Evolutionary conservation across 2,113 vertebrate genomes (phyloP).

Genomic region (Brachyistius frenatus): DNA sequence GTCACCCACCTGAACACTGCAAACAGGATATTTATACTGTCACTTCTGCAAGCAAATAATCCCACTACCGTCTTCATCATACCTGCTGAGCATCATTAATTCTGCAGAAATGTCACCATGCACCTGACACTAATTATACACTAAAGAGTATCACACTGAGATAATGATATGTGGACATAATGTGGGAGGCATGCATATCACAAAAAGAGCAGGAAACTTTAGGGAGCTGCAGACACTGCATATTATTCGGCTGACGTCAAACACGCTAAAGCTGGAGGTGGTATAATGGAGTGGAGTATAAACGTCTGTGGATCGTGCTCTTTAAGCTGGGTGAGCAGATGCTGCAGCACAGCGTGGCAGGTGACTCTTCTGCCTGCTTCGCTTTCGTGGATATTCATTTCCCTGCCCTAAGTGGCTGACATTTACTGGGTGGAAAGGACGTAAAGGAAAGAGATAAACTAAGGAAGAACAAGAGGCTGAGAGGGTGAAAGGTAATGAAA

Average conservation of each 20-base stretch:
- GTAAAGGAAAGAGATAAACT: constrained; percentile 47
- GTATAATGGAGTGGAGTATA: constrained; percentile 23
- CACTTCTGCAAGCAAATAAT: constrained; percentile 32
- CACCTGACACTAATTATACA: constrained; percentile 67
- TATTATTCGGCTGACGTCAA: constrained; percentile 36
- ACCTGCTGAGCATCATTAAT: constrained; percentile 62
- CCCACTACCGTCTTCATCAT: constrained; percentile 33
- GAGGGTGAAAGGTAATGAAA: constrained; percentile 32
- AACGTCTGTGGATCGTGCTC: constrained; percentile 1
- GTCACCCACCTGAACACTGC: constrained; percentile 35
- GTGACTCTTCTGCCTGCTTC: constrained; percentile 44
- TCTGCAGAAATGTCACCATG: constrained; percentile 55
- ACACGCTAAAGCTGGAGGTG: constrained; percentile 2
- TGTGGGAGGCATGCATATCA: constrained; percentile 44
- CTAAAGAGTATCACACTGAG: constrained; percentile 49
- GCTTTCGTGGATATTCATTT: constrained; percentile 51
- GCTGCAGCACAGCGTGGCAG: constrained; percentile 45
- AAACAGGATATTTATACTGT: constrained; percentile 50
- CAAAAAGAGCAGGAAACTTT: constrained; percentile 36
- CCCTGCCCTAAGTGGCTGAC: constrained; percentile 44
- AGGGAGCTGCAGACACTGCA: constrained; percentile 29
- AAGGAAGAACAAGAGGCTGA: neutral
- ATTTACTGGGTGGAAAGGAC: constrained; percentile 53
- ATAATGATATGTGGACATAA: constrained; percentile 68
- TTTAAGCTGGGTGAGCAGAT: constrained; percentile 61